These are phyloP conservation scores for Drosophila tani DNA, from an alignment of 1,140 invertebrate genomes.

Conservation along the genomic window DNA sequence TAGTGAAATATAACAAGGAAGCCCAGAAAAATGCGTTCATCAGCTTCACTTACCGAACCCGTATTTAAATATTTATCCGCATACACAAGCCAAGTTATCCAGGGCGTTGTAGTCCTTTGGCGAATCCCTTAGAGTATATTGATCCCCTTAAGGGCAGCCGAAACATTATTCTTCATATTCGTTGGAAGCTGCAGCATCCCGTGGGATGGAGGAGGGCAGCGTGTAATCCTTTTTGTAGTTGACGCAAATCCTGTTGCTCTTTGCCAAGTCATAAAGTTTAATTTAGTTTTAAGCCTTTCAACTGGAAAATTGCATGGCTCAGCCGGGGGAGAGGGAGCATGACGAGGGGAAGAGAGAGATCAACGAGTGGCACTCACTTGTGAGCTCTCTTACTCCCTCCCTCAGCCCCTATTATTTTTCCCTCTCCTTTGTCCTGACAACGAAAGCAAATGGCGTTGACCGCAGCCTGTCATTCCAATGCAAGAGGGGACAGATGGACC, in stretches of 20 bases:
- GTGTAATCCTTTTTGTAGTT: slow-evolving; percentile 82
- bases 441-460: slow-evolving; percentile 48
- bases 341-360: slow-evolving; percentile 40
- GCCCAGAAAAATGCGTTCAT: neutral
- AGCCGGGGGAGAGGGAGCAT: slow-evolving; percentile 4
- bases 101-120: slow-evolving; percentile 1
- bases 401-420: neutral
- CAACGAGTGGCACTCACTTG: slow-evolving; percentile 57
- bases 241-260: slow-evolving; percentile 73
- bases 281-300: slow-evolving; percentile 84
- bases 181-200: slow-evolving; percentile 22
- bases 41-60: neutral
- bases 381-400: slow-evolving; percentile 23
- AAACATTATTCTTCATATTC: slow-evolving; percentile 74
- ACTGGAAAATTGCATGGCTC: slow-evolving; percentile 79
- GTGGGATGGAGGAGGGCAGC: slow-evolving; percentile 14
- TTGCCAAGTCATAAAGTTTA: slow-evolving; percentile 82
- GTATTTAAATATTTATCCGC: slow-evolving; percentile 8
- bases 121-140: slow-evolving; percentile 33
- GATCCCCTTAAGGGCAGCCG: slow-evolving; percentile 49
- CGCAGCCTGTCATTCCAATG: slow-evolving; percentile 49
- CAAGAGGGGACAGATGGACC: neutral
- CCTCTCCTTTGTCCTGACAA: slow-evolving; percentile 6
- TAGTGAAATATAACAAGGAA: too few relatives aligned
- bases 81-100: neutral